Base-by-base conservation (phyloP, 2,113 vertebrate genomes). In the Gambusia holbrooki region DNA sequence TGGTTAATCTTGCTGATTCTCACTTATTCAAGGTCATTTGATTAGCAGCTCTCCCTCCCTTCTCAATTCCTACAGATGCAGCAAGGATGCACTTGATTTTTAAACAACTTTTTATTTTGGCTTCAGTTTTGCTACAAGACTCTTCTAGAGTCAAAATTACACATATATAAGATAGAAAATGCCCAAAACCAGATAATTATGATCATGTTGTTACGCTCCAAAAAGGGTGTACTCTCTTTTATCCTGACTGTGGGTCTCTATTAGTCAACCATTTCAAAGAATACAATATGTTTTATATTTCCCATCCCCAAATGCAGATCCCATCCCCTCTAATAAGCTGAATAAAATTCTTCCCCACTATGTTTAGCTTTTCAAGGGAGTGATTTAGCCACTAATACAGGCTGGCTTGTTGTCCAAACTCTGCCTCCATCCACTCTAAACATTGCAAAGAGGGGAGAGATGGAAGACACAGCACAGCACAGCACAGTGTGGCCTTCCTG, bases 321-420 rank as follows among this genome's bases (percentile, higher is more conserved):
- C 79, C 81, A 48, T 25, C 45, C 14, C 11, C 63, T 32, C 45
- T 28, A 37, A 62, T 73, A 66, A 75, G 68, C 33, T 58, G n/a
- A 61, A 37, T 29, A 42, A 22, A 19, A 10, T 1, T 71, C 33
- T 63, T 73, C 69, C 32, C 61, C 12, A 62, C 37, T 48, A 11
- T 29, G 27, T 33, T 37, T 82, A 71, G 65, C 35, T 70, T 78
- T 29, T 63, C 71, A 45, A 84, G 69, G 28, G 71, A 84, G 77
- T 33, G 28, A 69, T 73, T 88, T 85, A 83, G 87, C 82, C 35
- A 67, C 40, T 10, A 37, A 81, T 65, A 84, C 73, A 87, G 66
- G 94, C 91, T 90, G 82, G 78, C 87, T 90, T 92, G 89, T 93
- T 94, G 87, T 82, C 74, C 61, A 0, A 83, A 64, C 80, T 87